A percentile compares a stretch with the other conserved stretches of the same genome.
phyloP scores from a whole-genome alignment of 2,888 invertebrate genomes.

The Acanthosepion esculentum region DNA sequence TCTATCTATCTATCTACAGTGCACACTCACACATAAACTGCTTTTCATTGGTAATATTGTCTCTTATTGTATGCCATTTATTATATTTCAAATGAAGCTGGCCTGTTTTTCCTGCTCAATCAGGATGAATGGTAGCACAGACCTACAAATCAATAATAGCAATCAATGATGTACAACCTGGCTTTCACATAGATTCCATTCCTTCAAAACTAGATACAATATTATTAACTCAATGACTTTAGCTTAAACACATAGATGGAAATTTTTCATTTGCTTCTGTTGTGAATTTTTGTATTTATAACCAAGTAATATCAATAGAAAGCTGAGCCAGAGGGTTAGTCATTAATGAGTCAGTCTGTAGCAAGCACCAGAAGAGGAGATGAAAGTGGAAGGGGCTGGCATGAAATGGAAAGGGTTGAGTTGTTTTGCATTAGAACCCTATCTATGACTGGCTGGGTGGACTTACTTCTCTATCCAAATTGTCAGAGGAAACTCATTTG shows the following conservation, averaged over 20 bases:
- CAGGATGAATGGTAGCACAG: constrained; percentile 6
- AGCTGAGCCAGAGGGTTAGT: constrained; percentile 6
- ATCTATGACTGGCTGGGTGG: neutral
- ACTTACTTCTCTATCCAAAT: neutral
- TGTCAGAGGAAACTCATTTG: constrained; percentile 33
- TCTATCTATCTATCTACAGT: neutral
- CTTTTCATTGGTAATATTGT: neutral
- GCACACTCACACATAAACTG: neutral
- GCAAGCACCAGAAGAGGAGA: neutral
- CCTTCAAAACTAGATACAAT: constrained; percentile 33
- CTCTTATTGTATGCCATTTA: neutral
- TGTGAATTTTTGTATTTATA: constrained; percentile 33
- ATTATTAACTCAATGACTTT: constrained; percentile 3
- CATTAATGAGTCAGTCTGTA: constrained; percentile 33
- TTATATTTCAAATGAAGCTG: constrained; percentile 33
- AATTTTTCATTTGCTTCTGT: neutral
- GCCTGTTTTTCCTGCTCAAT: constrained; percentile 5
- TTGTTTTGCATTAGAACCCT: neutral
- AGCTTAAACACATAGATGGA: neutral
- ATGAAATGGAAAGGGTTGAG: neutral
- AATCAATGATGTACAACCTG: constrained; percentile 33
- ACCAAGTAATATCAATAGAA: constrained; percentile 33
- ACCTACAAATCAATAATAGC: constrained; percentile 22
- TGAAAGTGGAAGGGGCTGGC: neutral
- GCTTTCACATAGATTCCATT: constrained; percentile 33